Evolutionary conservation across 2,888 invertebrate genomes (phyloP), one percentile per base, ranked within the genome.

Genomic region (Leptodirus hochenwartii): DNA sequence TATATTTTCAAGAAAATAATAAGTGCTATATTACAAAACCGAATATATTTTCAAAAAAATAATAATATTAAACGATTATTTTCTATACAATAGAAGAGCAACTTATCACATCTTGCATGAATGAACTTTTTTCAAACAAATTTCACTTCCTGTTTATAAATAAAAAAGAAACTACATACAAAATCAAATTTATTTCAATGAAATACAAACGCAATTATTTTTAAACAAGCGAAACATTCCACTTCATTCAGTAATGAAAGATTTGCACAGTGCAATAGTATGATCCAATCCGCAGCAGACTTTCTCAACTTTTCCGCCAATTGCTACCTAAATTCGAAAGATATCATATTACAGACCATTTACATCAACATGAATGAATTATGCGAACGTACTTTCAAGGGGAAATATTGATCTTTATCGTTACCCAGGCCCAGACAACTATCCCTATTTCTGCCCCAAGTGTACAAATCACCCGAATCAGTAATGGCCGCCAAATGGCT

Each of bases 401-500:
- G 93, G 47, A 91, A 93, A 54, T 63, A 74, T 49, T 93, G 91
- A 47, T 90, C 79, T 31, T 79, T 71, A 1, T 53, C 50, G 47
- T 75, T 64, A 0, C 87, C 87, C 20, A 93, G 52, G 0, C 95
- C 95, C 1, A 96, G 60, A 44, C 80, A 80, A 0, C 81, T 80
- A 39, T 67, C 67, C 41, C 73, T 68, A 52, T 95, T 93, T 43
- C 76, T 64, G 1, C 95, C 95, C 95, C 95, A 96, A 54, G 71
- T 78, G 45, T 75, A 95, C 5, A 95, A 54, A 53, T 90, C 81
- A 1, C 88, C 87, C 12, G 58, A 60, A 39, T 74, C 76, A 11
- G 82, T 91, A 1, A 90, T 53, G 1, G 88, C 93, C 10, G 76
- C 79, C 50, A 82, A 64, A 48, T 78, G 71, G 40, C 70, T 73